Base-by-base conservation (phyloP, 1,140 invertebrate genomes). In the Aphelenchoides avenae region DNA sequence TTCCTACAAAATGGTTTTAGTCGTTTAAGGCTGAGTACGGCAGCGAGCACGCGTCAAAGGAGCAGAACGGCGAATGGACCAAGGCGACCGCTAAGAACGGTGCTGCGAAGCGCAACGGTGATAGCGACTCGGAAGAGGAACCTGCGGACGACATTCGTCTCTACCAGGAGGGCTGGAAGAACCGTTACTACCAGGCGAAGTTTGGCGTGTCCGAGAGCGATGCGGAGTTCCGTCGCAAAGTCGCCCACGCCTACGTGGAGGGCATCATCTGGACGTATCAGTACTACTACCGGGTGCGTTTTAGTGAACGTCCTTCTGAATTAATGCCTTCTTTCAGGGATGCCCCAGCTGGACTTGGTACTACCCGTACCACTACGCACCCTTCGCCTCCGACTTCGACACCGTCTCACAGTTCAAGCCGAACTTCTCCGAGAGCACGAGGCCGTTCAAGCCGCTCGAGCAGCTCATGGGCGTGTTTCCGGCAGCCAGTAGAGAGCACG, bases 331-430 rank as follows among this genome's bases (percentile, higher is more conserved):
- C 56, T 78, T 72, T 41, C 68, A 85, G 84, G 95, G 95, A 39
- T 98, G 94, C 81, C 87, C 91, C 20, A 95, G 91, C 2, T 99
- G 95, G 95, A 90, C 94, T 79, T 99, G 95, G 95, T 98, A 95
- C 81, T 99, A 91, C 80, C 95, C 95, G 0, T 98, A 93, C 78
- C 94, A 99, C 80, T 99, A 98, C 83, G 94, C 95, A 2, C 94
- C 94, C n/a, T 99, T 99, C 82, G 94, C 95, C 3, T 96, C 92
- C 33, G 94, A 99, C 81, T 98, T 99, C 79, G 83, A 90, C 22
- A 89, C 95, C 74, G 88, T 98, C 34, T 84, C 83, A 44, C 85
- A 87, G 9, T 79, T 93, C 2, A 85, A 86, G 39, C 89, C 88
- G 0, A 83, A 86, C 70, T 98, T 98, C 80, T 87, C 90, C 71